phyloP scores from a whole-genome alignment of 2,888 invertebrate genomes.

The Homarus gammarus region DNA sequence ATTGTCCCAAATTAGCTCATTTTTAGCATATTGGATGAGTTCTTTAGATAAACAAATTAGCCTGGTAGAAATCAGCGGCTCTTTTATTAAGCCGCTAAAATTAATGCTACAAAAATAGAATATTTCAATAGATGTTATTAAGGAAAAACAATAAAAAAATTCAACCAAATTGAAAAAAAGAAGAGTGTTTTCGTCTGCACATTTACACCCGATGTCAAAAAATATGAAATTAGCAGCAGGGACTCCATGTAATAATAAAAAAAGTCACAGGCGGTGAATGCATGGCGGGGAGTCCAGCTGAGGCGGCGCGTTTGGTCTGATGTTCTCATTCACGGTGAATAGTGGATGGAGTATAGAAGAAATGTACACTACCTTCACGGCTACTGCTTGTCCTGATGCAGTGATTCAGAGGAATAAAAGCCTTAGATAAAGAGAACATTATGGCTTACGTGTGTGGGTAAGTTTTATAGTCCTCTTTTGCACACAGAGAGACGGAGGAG shows the following conservation, averaged over 20 bases:
- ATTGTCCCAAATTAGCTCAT: constrained; percentile 40
- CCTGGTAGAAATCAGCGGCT: constrained; percentile 33
- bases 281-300: neutral
- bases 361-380: no score
- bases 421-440: no score
- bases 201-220: neutral
- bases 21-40: constrained; percentile 35
- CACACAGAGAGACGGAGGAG: no score
- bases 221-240: neutral
- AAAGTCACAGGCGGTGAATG: neutral
- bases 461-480: no score
- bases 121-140: constrained; percentile 40
- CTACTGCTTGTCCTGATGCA: no score
- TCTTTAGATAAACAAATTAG: constrained; percentile 48
- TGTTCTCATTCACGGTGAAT: neutral
- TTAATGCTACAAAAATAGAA: constrained; percentile 9
- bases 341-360: neutral
- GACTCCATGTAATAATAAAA: neutral
- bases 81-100: constrained; percentile 20
- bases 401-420: no score
- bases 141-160: constrained; percentile 21
- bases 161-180: neutral
- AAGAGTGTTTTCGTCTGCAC: neutral
- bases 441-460: no score
- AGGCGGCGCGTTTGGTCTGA: neutral